Percentiles rank a stretch among this genome's conserved stretches.
phyloP scores from a whole-genome alignment of 2,113 vertebrate genomes.

The Sinocyclocheilus maitianheensis region DNA sequence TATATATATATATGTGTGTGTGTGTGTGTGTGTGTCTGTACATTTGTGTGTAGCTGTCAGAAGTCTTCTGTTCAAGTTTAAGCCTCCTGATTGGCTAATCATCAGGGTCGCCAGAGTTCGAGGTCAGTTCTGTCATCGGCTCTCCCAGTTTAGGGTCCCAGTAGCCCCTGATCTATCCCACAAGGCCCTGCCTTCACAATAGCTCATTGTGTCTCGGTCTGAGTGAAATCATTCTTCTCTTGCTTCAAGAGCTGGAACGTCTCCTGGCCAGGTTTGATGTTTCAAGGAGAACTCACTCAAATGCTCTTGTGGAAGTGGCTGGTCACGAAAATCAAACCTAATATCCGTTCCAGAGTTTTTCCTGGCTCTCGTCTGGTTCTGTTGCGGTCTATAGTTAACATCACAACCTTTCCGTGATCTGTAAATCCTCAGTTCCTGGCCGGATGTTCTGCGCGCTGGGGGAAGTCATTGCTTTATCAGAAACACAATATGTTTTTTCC shows the following conservation, averaged over 20 bases:
- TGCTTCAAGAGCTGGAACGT: slow-evolving; percentile 29
- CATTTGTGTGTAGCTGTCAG: background rate
- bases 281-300: slow-evolving; percentile 24
- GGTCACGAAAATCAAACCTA: background rate
- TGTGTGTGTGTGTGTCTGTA: too few relatives aligned
- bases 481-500: slow-evolving; percentile 29
- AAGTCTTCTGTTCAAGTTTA: background rate
- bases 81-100: slow-evolving; percentile 6
- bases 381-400: background rate
- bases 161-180: slow-evolving; percentile 26
- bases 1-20: too few relatives aligned
- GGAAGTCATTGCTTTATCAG: slow-evolving; percentile 37
- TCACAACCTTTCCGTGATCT: slow-evolving; percentile 16
- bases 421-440: slow-evolving; percentile 22
- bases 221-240: slow-evolving; percentile 32
- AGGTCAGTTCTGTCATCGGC: slow-evolving; percentile 17
- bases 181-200: slow-evolving; percentile 27
- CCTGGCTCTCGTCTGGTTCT: slow-evolving; percentile 2
- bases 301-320: background rate
- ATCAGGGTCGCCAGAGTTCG: background rate
- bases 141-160: background rate
- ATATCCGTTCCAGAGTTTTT: background rate
- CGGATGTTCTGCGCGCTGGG: slow-evolving; percentile 22
- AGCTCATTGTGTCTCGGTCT: slow-evolving; percentile 28
- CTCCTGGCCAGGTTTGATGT: slow-evolving; percentile 31